Evolutionary conservation across 2,888 invertebrate genomes (phyloP).

Genomic region (Andrena trimmerana): DNA sequence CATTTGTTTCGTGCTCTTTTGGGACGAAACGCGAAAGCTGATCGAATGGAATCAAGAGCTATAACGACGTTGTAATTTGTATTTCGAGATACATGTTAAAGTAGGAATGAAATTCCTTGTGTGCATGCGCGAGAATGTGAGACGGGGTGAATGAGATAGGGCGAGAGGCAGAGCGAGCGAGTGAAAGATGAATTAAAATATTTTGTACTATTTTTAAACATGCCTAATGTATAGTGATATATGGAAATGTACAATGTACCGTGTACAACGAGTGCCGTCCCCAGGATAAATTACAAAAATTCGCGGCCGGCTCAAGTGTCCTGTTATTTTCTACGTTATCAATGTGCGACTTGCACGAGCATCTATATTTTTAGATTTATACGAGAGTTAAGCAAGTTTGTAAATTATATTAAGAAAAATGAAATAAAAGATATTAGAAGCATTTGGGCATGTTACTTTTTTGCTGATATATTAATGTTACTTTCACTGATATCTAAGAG

Average conservation of each 20-base stretch:
- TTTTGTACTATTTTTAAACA: conserved; percentile 65
- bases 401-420: conserved; percentile 83
- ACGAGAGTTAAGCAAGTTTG: conserved; percentile 80
- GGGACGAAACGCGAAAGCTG: background rate
- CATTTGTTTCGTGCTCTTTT: background rate
- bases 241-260: conserved; percentile 77
- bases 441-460: background rate
- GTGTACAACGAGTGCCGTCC: conserved; percentile 69
- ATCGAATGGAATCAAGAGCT: conserved; percentile 3
- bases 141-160: background rate
- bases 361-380: conserved; percentile 81
- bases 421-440: conserved; percentile 75
- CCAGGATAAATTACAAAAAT: conserved; percentile 63
- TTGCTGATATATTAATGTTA: background rate
- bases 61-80: conserved; percentile 36
- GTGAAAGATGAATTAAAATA: conserved; percentile 42
- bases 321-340: conserved; percentile 79
- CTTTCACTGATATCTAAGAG: background rate
- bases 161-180: background rate
- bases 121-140: background rate
- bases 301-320: conserved; percentile 71
- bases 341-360: conserved; percentile 77
- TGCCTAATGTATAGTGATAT: conserved; percentile 72
- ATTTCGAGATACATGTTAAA: conserved; percentile 31
- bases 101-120: conserved; percentile 59